A percentile compares a stretch with the other conserved stretches of the same genome.
Evolutionary conservation across 2,113 vertebrate genomes (phyloP).

Genomic region (Corythornis vintsioides): DNA sequence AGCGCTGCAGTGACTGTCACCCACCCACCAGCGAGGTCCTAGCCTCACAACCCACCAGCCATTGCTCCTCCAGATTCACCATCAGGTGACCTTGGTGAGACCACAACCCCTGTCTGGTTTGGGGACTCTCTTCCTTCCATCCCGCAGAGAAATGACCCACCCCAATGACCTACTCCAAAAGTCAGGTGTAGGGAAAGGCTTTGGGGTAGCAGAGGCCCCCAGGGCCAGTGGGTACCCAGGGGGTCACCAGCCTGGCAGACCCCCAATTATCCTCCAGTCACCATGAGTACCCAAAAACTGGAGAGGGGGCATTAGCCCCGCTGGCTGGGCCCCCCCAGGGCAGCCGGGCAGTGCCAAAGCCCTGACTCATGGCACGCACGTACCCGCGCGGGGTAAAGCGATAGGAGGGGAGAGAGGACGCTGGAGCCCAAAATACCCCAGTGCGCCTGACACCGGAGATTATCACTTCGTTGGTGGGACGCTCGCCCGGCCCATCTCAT

Average conservation of each 20-base stretch:
- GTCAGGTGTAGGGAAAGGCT: neutral
- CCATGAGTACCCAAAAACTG: accelerated
- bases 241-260: neutral
- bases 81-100: neutral
- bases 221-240: accelerated
- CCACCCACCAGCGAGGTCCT: neutral
- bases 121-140: neutral
- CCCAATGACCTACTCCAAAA: neutral
- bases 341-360: conserved; percentile 50
- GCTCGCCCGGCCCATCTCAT: neutral
- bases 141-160: accelerated
- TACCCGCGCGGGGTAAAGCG: conserved; percentile 59
- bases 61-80: neutral
- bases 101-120: accelerated
- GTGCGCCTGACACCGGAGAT: conserved; percentile 64
- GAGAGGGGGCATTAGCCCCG: neutral
- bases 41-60: neutral
- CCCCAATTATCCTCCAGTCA: neutral
- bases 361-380: conserved; percentile 61
- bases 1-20: neutral
- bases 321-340: conserved; percentile 8
- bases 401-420: conserved; percentile 61
- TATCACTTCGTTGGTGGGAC: conserved; percentile 36
- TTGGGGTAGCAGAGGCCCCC: neutral
- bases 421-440: conserved; percentile 66